These are phyloP conservation scores for Poecilia wingei DNA, from an alignment of 2,797 vertebrate genomes.

Conservation along the genomic window DNA sequence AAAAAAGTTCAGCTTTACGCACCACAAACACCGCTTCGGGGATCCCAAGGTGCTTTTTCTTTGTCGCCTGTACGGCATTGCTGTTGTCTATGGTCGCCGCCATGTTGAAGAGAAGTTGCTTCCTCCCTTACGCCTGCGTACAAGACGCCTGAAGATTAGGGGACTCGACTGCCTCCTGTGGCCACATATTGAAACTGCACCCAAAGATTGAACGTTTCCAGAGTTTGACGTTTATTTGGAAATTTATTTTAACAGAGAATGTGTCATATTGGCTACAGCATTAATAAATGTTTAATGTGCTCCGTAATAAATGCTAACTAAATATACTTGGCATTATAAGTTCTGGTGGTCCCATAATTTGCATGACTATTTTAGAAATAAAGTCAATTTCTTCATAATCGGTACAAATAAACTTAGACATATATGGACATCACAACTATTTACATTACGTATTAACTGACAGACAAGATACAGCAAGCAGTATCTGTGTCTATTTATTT, in stretches of 20 bases:
- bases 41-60: constrained; percentile 90
- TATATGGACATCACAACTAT: background rate
- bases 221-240: background rate
- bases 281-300: background rate
- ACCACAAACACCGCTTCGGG: constrained; percentile 95
- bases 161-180: constrained; percentile 26
- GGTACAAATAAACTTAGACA: background rate
- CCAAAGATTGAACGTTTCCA: background rate
- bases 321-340: background rate
- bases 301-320: background rate
- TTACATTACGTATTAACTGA: background rate
- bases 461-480: background rate
- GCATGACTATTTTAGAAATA: background rate
- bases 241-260: background rate
- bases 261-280: background rate
- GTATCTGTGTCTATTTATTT: background rate
- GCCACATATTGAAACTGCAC: constrained; percentile 1
- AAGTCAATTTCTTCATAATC: background rate
- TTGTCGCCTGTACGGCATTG: constrained; percentile 77
- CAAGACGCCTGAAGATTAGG: constrained; percentile 10
- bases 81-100: constrained; percentile 87
- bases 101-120: constrained; percentile 84
- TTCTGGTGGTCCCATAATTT: background rate
- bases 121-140: constrained; percentile 62
- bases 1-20: constrained; percentile 61